Base-by-base conservation (phyloP, 2,797 vertebrate genomes). In the Tamandua tetradactyla region DNA sequence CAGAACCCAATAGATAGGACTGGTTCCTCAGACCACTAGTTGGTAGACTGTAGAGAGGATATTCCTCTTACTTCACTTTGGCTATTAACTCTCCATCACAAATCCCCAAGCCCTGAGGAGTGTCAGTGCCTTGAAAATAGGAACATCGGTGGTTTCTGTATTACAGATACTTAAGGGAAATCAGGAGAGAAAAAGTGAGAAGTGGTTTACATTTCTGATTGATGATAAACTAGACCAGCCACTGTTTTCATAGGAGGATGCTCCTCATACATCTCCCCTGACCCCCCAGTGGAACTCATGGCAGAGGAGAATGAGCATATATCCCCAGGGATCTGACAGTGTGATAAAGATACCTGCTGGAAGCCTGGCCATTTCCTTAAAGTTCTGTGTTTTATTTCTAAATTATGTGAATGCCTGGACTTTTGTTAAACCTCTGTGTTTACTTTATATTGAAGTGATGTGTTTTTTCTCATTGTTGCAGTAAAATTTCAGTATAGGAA, bases 261-360 rank as follows among this genome's bases (percentile, higher is more conserved):
- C 0, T 71, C 30, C 10, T 57, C 72, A 9, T 20, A 0, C 1
- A 5, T 12, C 0, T n/a, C 10, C 44, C 4, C 12, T 17, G 6
- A 37, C 8, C 0, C 2, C 4, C 18, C 20, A 13, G 10, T 47
- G 44, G 57, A 49, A 23, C 2, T 40, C 12, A 44, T 2, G 27
- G 30, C n/a, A 12, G 37, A 12, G 22, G 15, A 64, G 15, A 40
- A 7, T 8, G 12, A 82, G 17, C 64, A 72, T 20, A 25, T 3
- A 32, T 15, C 13, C 27, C 32, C 18, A n/a, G 32, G n/a, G 30
- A 66, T 18, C 25, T 12, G 40, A 32, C 55, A 14, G 52, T 12
- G 0, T 27, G n/a, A 32, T 18, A n/a, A 66, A 72, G n/a, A 82
- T 22, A 12, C 3, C 40, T 49, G 4, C 30, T 12, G 9, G 22